Conservation (phyloP, 2,888 invertebrate species). For the Orthosia gothica region DNA sequence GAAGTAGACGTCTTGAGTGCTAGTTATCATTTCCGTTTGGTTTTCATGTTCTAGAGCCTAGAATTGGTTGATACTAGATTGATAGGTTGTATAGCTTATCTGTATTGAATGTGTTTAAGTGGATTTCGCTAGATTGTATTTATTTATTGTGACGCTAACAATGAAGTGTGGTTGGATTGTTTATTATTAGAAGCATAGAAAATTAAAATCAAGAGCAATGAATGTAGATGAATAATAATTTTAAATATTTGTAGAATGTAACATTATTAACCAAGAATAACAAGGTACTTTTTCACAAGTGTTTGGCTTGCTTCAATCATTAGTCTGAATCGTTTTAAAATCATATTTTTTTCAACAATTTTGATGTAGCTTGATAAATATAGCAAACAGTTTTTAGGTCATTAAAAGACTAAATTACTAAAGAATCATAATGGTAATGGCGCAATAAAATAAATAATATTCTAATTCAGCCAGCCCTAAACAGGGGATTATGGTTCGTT, state of each 20-base stretch:
- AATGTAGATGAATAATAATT: not conserved
- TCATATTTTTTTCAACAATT: not conserved
- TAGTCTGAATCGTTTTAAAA: not conserved
- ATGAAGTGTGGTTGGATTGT: not conserved
- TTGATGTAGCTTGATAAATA: not conserved
- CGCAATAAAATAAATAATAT: conserved; percentile 35
- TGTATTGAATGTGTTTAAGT: not conserved
- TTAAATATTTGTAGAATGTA: not conserved
- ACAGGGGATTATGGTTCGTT: conserved; percentile 83
- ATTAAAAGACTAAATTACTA: not conserved
- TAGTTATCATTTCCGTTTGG: conserved; percentile 40
- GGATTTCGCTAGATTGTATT: not conserved
- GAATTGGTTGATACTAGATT: conserved; percentile 11
- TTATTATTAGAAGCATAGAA: not conserved
- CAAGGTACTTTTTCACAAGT: not conserved
- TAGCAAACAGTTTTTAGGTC: not conserved
- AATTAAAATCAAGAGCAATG: not conserved
- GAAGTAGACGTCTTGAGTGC: conserved; percentile 38
- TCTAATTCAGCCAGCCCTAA: conserved; percentile 80
- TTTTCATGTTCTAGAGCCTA: conserved; percentile 12
- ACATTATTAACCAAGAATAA: not conserved
- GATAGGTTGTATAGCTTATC: not conserved
- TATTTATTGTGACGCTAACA: not conserved
- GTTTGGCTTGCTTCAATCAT: not conserved
- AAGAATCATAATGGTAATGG: conserved; percentile 12